Conservation (phyloP, 2,888 invertebrate genomes). For the Drosophila atripex region DNA sequence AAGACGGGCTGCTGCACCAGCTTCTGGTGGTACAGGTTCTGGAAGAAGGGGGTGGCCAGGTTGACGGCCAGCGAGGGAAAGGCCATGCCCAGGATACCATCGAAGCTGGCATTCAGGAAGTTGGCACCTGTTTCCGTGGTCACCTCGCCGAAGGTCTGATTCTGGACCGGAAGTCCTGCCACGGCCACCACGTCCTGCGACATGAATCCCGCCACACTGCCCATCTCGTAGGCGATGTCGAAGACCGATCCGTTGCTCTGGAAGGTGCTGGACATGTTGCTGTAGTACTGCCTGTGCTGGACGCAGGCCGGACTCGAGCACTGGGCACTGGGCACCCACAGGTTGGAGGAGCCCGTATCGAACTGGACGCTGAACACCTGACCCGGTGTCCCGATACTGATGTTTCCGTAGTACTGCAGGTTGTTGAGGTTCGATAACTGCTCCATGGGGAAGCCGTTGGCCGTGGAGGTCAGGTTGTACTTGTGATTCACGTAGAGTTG, state of each 20-base stretch:
- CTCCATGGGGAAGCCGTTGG: conserved; percentile 82
- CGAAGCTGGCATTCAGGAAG: conserved; percentile 98
- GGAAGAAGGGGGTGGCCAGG: conserved; percentile 93
- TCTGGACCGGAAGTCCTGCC: conserved; percentile 88
- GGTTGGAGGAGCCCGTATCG: conserved; percentile 98
- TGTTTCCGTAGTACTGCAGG: conserved; percentile 97
- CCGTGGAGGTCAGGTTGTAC: conserved; percentile 31
- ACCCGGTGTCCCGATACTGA: conserved; percentile 94
- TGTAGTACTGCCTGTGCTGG: conserved; percentile 97
- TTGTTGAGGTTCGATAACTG: conserved; percentile 93
- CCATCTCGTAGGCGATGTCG: conserved; percentile 95
- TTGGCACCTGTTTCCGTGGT: conserved; percentile 94
- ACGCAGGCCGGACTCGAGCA: conserved; percentile 95
- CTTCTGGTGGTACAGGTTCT: conserved; percentile 93
- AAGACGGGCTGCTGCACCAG: conserved; percentile 89
- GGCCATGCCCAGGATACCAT: conserved; percentile 97
- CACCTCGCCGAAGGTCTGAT: conserved; percentile 97
- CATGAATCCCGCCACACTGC: conserved; percentile 96
- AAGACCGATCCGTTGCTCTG: conserved; percentile 94
- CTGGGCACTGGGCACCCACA: conserved; percentile 98
- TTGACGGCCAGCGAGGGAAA: conserved; percentile 93
- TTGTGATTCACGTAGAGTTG: conserved; percentile 43
- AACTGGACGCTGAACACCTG: conserved; percentile 97
- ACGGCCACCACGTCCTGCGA: conserved; percentile 91
- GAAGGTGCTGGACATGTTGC: conserved; percentile 91